phyloP scores from a whole-genome alignment of 2,113 vertebrate genomes.

The Silurus asotus region DNA sequence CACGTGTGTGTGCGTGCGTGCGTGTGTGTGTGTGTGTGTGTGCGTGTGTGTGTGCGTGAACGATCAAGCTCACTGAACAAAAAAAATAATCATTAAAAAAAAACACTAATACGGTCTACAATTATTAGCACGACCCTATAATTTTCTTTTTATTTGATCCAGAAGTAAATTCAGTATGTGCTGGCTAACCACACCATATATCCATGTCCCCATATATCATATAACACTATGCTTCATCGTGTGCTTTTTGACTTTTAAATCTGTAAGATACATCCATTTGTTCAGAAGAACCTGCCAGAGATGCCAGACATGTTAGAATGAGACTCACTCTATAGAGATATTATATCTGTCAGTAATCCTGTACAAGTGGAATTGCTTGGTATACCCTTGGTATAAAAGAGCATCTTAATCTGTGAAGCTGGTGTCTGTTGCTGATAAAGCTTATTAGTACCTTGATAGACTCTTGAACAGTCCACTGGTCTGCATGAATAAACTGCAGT shows the following conservation, averaged over 20 bases:
- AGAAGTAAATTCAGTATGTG: not conserved
- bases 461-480: slow-evolving; percentile 22
- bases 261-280: not conserved
- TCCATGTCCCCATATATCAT: no score
- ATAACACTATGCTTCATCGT: not conserved
- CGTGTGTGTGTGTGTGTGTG: no score
- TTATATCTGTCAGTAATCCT: not conserved
- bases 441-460: not conserved
- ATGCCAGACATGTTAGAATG: not conserved
- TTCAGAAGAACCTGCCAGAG: not conserved
- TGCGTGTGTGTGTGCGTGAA: no score
- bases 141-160: not conserved
- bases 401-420: not conserved
- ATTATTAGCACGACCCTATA: not conserved
- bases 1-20: no score
- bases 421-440: not conserved
- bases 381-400: not conserved
- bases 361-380: not conserved
- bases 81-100: no score
- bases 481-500: slow-evolving; percentile 60
- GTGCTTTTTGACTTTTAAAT: not conserved
- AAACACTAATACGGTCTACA: not conserved
- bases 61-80: no score
- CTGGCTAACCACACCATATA: not conserved
- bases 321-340: not conserved